Evolutionary conservation across 1,140 invertebrate genomes (phyloP).

Genomic region (Drosophila bocqueti): DNA sequence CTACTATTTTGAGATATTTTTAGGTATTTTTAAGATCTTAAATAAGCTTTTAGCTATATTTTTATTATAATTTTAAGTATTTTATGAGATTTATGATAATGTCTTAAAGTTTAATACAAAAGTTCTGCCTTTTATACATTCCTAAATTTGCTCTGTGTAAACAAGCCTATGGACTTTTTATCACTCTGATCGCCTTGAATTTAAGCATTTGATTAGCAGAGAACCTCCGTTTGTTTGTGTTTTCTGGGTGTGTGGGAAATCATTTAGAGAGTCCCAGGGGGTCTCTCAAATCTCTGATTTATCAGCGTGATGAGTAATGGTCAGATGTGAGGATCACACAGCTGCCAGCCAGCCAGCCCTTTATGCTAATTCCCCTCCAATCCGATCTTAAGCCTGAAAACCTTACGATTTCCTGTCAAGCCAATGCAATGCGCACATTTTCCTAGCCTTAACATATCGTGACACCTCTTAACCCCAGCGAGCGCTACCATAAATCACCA

Average conservation of each 20-base stretch:
- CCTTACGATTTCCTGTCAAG: constrained; percentile 10
- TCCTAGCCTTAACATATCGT: constrained; percentile 32
- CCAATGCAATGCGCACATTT: constrained; percentile 15
- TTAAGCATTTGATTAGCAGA: constrained; percentile 68
- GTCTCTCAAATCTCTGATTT: constrained; percentile 33
- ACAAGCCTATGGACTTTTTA: constrained; percentile 25
- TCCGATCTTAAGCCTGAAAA: not conserved
- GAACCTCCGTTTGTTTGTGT: constrained; percentile 3
- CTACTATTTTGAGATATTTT: not conserved
- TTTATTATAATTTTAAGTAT: not conserved
- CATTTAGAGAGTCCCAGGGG: constrained; percentile 38
- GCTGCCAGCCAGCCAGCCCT: constrained; percentile 34
- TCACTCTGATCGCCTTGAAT: constrained; percentile 55
- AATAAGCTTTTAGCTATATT: not conserved
- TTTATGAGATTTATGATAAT: not conserved
- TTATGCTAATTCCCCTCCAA: constrained; percentile 28
- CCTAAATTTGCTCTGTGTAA: constrained; percentile 1
- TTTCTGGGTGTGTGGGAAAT: constrained; percentile 65
- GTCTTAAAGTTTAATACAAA: not conserved
- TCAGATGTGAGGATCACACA: constrained; percentile 48
- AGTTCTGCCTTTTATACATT: not conserved
- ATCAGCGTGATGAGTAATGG: constrained; percentile 55
- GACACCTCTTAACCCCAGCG: constrained; percentile 56
- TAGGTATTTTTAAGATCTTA: not conserved
- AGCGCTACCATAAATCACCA: constrained; percentile 69